A percentile compares a stretch with the other conserved stretches of the same genome.
Evolutionary conservation across 2,797 vertebrate species (phyloP).

Genomic region (Melanotaenia maccullochi): DNA sequence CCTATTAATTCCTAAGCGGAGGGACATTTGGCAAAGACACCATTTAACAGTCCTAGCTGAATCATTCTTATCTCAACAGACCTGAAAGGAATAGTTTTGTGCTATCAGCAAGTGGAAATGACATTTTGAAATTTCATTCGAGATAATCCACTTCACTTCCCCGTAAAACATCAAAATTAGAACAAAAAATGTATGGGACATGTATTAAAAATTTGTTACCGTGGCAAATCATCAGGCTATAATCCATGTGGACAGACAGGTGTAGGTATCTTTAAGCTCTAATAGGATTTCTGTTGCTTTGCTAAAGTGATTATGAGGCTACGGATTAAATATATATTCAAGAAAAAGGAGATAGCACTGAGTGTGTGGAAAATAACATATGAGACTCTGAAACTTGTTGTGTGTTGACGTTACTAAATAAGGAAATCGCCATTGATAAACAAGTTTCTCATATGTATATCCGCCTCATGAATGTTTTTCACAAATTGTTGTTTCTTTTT

Average conservation of each 20-base stretch:
- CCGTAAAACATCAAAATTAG: conserved; percentile 94
- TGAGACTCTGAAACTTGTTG: conserved; percentile 12
- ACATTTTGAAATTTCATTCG: conserved; percentile 95
- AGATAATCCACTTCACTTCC: conserved; percentile 92
- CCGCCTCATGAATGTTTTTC: conserved; percentile 2
- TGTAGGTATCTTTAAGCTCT: conserved; percentile 75
- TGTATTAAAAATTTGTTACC: conserved; percentile 89
- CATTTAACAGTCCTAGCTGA: conserved; percentile 90
- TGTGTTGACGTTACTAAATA: conserved; percentile 30
- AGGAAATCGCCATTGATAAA: conserved; percentile 9
- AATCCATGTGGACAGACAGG: conserved; percentile 85
- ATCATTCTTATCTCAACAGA: conserved; percentile 90
- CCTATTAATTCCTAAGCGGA: conserved; percentile 92
- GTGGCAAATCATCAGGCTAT: conserved; percentile 81
- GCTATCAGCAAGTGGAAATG: conserved; percentile 95
- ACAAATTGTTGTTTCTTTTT: background rate
- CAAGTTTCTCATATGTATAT: background rate
- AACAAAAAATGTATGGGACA: conserved; percentile 85
- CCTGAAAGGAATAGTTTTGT: conserved; percentile 96
- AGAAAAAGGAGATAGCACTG: conserved; percentile 51
- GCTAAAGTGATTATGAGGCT: conserved; percentile 76
- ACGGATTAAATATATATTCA: conserved; percentile 69
- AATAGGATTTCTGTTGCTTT: conserved; percentile 79
- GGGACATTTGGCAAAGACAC: conserved; percentile 90
- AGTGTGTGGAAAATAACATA: conserved; percentile 6